Evolutionary conservation across 2,113 vertebrate species (phyloP).

Genomic region (Tamias sibiricus): DNA sequence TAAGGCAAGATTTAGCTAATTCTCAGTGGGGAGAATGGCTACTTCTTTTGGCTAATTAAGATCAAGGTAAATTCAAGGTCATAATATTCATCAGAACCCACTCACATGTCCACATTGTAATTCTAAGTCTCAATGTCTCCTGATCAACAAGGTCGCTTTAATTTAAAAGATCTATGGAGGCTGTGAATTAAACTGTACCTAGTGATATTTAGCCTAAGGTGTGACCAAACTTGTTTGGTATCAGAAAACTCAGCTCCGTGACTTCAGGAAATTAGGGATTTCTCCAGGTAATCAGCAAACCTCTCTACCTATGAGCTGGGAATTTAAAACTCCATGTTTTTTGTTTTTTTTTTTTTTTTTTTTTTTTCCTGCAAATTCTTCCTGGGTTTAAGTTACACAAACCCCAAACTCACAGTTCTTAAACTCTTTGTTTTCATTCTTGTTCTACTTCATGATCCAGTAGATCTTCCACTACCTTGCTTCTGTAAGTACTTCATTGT

Average conservation of each 20-base stretch:
- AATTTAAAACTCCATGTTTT: neutral
- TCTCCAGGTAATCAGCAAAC: neutral
- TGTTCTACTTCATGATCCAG: neutral
- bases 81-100: neutral
- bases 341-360: neutral
- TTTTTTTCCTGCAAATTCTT: neutral
- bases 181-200: neutral
- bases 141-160: neutral
- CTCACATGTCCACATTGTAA: neutral
- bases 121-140: neutral
- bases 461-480: neutral
- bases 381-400: neutral
- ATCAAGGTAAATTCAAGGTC: neutral
- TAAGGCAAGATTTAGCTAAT: neutral
- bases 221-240: neutral
- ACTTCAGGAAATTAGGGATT: neutral
- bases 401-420: neutral
- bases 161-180: neutral
- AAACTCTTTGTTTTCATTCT: neutral
- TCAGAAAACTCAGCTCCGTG: neutral
- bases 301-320: neutral
- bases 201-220: neutral
- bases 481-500: neutral
- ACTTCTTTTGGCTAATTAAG: neutral
- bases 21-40: neutral